Conservation (phyloP, 2,113 vertebrate species). For the Phalacrocorax brasilianus region DNA sequence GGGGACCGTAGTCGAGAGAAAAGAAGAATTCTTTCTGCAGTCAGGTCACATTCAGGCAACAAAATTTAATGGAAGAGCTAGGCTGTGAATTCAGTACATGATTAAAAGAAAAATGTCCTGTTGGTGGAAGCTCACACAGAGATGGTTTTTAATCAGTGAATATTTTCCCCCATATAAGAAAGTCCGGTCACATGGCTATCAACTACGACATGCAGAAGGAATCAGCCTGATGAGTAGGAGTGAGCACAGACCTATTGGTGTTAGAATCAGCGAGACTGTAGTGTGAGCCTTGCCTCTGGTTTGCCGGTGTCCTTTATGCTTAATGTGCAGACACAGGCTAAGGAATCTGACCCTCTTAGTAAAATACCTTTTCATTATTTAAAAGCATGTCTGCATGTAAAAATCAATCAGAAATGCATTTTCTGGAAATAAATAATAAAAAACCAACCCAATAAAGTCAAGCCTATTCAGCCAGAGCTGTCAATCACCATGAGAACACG, state of each 20-base stretch:
- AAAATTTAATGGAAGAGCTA: constrained; percentile 7
- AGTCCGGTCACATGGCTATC: neutral
- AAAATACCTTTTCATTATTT: neutral
- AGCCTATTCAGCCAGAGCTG: neutral
- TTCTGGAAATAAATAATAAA: neutral
- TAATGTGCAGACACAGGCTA: neutral
- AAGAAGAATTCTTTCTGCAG: constrained; percentile 1
- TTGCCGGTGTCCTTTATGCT: neutral
- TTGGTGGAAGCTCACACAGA: neutral
- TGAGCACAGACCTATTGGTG: neutral
- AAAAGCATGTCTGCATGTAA: neutral
- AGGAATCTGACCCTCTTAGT: neutral
- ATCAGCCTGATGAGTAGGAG: neutral
- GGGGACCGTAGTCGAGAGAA: neutral
- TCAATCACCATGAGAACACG: neutral
- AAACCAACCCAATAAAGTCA: neutral
- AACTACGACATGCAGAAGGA: neutral
- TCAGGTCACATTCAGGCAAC: constrained; percentile 17
- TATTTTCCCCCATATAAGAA: neutral
- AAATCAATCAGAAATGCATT: neutral
- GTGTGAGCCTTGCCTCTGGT: neutral
- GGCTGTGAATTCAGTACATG: neutral
- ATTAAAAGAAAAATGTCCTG: constrained; percentile 51
- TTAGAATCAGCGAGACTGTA: neutral
- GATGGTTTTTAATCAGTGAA: neutral